These are phyloP conservation scores for Phyto melanocephala DNA, from an alignment of 2,888 invertebrate genomes.

Conservation along the genomic window DNA sequence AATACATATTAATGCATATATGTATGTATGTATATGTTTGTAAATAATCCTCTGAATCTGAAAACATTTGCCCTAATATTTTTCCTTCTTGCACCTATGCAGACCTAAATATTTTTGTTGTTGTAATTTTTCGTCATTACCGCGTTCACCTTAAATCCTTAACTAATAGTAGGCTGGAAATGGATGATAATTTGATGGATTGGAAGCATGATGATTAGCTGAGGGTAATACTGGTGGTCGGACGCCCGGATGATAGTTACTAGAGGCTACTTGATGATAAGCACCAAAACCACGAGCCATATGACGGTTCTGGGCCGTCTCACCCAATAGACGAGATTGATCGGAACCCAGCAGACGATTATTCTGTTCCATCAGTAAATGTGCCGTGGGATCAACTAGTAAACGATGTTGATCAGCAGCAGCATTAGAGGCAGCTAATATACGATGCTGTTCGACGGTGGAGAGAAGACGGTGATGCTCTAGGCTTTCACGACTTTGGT, in stretches of 20 bases:
- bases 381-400: slow-evolving; percentile 79
- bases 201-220: slow-evolving; percentile 78
- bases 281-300: slow-evolving; percentile 79
- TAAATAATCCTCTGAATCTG: too few species aligned
- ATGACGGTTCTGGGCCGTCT: slow-evolving; percentile 78
- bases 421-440: slow-evolving; percentile 77
- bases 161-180: slow-evolving; percentile 78
- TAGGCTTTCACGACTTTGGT: slow-evolving; percentile 77
- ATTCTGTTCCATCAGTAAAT: slow-evolving; percentile 78
- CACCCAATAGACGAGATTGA: slow-evolving; percentile 77
- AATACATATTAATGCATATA: too few species aligned
- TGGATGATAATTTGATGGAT: slow-evolving; percentile 79
- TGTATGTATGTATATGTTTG: too few species aligned
- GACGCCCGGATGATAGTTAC: slow-evolving; percentile 78
- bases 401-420: slow-evolving; percentile 77
- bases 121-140: not conserved
- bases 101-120: not conserved
- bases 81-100: not conserved
- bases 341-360: slow-evolving; percentile 78
- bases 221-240: slow-evolving; percentile 77
- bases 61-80: too few species aligned
- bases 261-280: slow-evolving; percentile 78
- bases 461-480: slow-evolving; percentile 78
- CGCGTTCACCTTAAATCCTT: slow-evolving; percentile 38
- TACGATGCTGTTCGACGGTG: slow-evolving; percentile 78